These are phyloP conservation scores for Romanogobio albipinnatus DNA, from an alignment of 2,113 vertebrate genomes.

Conservation along the genomic window DNA sequence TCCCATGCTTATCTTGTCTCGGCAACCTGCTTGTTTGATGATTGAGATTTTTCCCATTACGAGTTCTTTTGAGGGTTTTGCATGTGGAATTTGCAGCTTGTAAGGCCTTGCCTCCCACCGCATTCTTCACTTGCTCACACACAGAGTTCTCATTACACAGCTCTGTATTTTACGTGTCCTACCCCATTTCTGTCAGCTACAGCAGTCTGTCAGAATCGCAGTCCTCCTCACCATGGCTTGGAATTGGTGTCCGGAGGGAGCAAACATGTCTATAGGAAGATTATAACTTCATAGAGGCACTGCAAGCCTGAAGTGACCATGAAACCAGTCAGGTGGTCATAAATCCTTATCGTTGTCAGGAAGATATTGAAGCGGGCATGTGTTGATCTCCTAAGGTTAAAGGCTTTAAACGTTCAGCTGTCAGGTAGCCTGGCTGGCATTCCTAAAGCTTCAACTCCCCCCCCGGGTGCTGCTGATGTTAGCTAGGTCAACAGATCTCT, in stretches of 20 bases:
- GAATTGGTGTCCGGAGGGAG: not conserved
- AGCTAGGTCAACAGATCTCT: constrained; percentile 7
- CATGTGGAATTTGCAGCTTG: constrained; percentile 38
- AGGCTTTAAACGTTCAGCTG: constrained; percentile 20
- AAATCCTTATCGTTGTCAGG: not conserved
- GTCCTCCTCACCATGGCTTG: not conserved
- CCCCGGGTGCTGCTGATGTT: constrained; percentile 19
- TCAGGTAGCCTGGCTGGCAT: constrained; percentile 36
- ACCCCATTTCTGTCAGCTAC: constrained; percentile 16
- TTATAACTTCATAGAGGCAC: not conserved
- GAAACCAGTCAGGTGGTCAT: not conserved
- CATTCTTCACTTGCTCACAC: constrained; percentile 44
- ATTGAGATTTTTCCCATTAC: constrained; percentile 42
- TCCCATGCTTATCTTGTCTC: constrained; percentile 36
- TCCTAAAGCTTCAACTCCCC: constrained; percentile 31
- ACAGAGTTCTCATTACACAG: constrained; percentile 22
- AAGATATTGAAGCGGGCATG: not conserved
- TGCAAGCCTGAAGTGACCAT: not conserved
- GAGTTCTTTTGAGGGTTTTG: constrained; percentile 34
- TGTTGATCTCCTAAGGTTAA: constrained; percentile 1
- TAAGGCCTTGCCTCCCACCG: constrained; percentile 37
- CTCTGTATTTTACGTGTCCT: constrained; percentile 18
- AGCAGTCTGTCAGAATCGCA: not conserved
- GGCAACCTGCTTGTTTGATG: constrained; percentile 37
- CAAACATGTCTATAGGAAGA: not conserved